Evolutionary conservation across 1,140 invertebrate species (phyloP).

Genomic region (Geopemphigus sp.): DNA sequence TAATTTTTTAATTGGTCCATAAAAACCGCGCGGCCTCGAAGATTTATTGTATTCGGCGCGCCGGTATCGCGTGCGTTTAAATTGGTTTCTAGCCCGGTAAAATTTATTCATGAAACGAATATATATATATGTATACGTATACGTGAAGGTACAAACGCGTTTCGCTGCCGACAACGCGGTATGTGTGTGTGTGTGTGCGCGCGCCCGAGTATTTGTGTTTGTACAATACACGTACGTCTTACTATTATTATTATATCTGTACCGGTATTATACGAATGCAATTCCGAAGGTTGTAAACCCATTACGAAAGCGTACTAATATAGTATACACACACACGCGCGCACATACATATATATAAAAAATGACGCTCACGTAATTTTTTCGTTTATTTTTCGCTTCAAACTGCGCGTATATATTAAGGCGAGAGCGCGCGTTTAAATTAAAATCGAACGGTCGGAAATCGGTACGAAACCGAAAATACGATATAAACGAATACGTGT

Average conservation of each 20-base stretch:
- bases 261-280: not conserved
- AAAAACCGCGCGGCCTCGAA: conserved; percentile 1
- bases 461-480: too few species aligned
- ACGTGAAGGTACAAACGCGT: not conserved
- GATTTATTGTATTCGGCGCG: conserved; percentile 23
- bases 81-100: conserved; percentile 35
- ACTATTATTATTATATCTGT: not conserved
- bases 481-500: too few species aligned
- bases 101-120: conserved; percentile 39
- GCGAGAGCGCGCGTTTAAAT: too few species aligned
- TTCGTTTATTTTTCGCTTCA: not conserved
- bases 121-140: not conserved
- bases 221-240: not conserved
- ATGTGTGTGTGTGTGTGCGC: too few species aligned
- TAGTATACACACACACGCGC: not conserved
- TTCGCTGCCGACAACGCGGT: not conserved
- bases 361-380: not conserved
- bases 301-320: not conserved
- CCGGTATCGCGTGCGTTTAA: conserved; percentile 30
- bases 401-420: too few species aligned
- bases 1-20: conserved; percentile 46
- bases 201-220: not conserved
- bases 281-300: conserved; percentile 17
- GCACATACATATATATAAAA: not conserved
- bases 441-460: too few species aligned